Percentiles rank a stretch among this genome's conserved stretches.
Evolutionary conservation across 2,797 vertebrate genomes (phyloP).

Genomic region (Cichlasoma orientale): DNA sequence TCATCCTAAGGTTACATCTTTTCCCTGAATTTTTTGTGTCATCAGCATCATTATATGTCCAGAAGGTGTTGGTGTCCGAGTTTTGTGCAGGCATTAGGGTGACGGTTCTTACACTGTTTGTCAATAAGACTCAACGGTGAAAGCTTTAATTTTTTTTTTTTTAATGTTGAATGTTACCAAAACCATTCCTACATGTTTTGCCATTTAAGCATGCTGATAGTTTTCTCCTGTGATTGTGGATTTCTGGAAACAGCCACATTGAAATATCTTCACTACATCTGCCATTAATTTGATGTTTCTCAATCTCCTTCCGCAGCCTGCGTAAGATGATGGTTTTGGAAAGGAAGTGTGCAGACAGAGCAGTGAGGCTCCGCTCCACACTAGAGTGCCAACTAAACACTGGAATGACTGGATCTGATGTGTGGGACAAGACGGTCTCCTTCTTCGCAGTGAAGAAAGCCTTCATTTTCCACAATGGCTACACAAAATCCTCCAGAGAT

Average conservation of each 20-base stretch:
- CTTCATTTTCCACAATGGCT: constrained; percentile 74
- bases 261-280: neutral
- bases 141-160: neutral
- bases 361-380: constrained; percentile 53
- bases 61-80: neutral
- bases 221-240: neutral
- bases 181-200: neutral
- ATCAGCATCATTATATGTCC: neutral
- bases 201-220: neutral
- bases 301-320: constrained; percentile 46
- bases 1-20: neutral
- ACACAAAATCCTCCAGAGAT: constrained; percentile 72
- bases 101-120: neutral
- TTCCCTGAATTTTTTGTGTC: neutral
- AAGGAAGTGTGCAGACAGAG: constrained; percentile 73
- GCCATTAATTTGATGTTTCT: neutral
- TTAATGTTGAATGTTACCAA: neutral
- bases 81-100: neutral
- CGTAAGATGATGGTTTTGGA: constrained; percentile 73
- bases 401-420: constrained; percentile 59
- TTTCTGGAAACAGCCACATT: neutral
- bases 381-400: constrained; percentile 67
- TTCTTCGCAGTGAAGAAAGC: constrained; percentile 72
- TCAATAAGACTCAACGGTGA: neutral
- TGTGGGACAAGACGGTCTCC: constrained; percentile 78